These are phyloP conservation scores for Drosophila orena DNA, from an alignment of 1,140 invertebrate species.

Conservation along the genomic window DNA sequence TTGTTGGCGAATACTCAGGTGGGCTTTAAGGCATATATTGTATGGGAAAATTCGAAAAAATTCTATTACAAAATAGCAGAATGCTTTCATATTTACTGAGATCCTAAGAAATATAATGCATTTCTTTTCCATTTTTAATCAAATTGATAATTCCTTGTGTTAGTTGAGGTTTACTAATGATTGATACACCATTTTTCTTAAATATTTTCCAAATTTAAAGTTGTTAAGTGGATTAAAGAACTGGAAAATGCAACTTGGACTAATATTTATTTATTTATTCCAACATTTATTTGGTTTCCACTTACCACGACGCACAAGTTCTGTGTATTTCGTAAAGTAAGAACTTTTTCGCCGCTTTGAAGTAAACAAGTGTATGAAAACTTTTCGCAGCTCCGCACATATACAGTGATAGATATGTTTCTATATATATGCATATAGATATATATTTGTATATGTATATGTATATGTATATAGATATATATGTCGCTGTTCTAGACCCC, in stretches of 20 bases:
- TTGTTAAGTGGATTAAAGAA: background rate
- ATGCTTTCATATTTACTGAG: too few species aligned
- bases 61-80: too few species aligned
- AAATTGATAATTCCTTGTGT: too few species aligned
- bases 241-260: background rate
- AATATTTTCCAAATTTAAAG: background rate
- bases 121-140: background rate
- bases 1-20: background rate
- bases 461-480: conserved; percentile 15
- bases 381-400: conserved; percentile 1
- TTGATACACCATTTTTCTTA: background rate
- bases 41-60: background rate
- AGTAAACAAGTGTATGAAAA: conserved; percentile 38
- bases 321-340: conserved; percentile 16
- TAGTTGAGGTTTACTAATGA: too few species aligned
- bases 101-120: too few species aligned
- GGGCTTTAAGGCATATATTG: background rate
- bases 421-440: conserved; percentile 14
- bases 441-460: conserved; percentile 14
- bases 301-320: background rate
- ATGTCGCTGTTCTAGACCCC: background rate
- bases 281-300: background rate
- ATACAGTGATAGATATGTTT: conserved; percentile 22
- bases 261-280: background rate
- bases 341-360: conserved; percentile 28